Conservation (phyloP, 1,140 invertebrate species). For the Aricia agestis region DNA sequence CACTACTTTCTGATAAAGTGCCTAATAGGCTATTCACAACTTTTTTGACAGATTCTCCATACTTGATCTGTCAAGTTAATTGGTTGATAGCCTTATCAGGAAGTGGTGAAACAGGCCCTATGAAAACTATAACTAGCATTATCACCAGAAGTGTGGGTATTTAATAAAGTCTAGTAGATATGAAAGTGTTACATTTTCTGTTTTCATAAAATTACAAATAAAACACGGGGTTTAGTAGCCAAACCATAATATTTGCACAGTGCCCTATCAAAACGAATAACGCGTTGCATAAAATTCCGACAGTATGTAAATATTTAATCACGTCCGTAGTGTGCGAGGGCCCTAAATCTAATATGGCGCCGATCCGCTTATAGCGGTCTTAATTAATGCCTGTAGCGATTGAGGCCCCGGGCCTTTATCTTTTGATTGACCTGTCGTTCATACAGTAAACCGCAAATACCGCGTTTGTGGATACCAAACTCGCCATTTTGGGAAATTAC, state of each 20-base stretch:
- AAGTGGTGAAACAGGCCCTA: too few relatives aligned
- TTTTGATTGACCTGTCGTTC: slow-evolving; percentile 61
- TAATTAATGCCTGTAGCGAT: slow-evolving; percentile 62
- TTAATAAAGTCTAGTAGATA: background rate
- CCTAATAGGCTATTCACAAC: too few relatives aligned
- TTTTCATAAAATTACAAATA: background rate
- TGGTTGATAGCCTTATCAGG: too few relatives aligned
- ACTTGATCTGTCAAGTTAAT: too few relatives aligned
- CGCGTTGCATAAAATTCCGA: background rate
- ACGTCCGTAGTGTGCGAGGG: slow-evolving; percentile 4
- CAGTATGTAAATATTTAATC: slow-evolving; percentile 1
- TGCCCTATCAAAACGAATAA: background rate
- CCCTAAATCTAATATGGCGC: slow-evolving; percentile 40
- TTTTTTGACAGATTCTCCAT: too few relatives aligned
- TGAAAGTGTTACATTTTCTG: background rate
- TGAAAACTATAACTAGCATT: background rate
- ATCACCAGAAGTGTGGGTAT: too few relatives aligned
- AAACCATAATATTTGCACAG: background rate
- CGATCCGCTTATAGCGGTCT: slow-evolving; percentile 60
- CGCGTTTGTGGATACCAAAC: slow-evolving; percentile 5
- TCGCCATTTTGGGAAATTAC: slow-evolving; percentile 4
- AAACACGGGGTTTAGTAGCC: background rate
- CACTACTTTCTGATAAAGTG: too few relatives aligned
- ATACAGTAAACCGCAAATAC: slow-evolving; percentile 30
- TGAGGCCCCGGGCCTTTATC: slow-evolving; percentile 53